Evolutionary conservation across 1,140 invertebrate species (phyloP), one percentile per base, ranked within the genome.

Genomic region (Macrostomum lignano): DNA sequence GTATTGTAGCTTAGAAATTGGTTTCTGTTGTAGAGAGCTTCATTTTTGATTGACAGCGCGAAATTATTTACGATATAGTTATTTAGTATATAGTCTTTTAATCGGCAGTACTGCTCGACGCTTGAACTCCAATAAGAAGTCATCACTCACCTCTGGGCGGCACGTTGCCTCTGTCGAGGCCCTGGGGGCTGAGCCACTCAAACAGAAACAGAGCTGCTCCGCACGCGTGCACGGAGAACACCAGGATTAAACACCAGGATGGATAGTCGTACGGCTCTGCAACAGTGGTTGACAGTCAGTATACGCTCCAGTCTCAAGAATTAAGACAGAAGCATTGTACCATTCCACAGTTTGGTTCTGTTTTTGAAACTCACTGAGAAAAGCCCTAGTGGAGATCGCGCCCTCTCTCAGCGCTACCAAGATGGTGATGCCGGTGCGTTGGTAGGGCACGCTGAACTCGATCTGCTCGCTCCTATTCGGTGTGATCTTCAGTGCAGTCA

Each of bases 341-440:
- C n/a, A n/a, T n/a, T n/a, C n/a, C n/a, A n/a, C n/a, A n/a, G n/a
- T n/a, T n/a, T n/a, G n/a, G n/a, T n/a, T n/a, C n/a, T n/a, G n/a
- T n/a, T n/a, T n/a, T n/a, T n/a, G n/a, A n/a, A 10, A 39, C 48
- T 55, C 52, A 74, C 73, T 73, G 40, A 96, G 60, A 54, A 96
- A 96, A n/a, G 86, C 86, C 9, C 82, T 94, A 0, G 86, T 79
- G 2, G 84, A 94, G 39, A 96, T 88, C 35, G 91, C 91, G 11
- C 88, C 88, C 4, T 84, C 91, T 42, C 82, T 64, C 52, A 94
- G 91, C 2, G 81, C 77, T 0, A 96, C 86, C 0, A 94, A 70
- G 38, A 96, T 91, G 2, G 82, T 76, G 15, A 94, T 91, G 21
- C 88, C 88, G 2, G 86, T 93, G 54, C 96, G 84, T 69, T 94